Evolutionary conservation across 2,113 vertebrate species (phyloP), one percentile per base, ranked within the genome.

Genomic region (Rallus limicola): DNA sequence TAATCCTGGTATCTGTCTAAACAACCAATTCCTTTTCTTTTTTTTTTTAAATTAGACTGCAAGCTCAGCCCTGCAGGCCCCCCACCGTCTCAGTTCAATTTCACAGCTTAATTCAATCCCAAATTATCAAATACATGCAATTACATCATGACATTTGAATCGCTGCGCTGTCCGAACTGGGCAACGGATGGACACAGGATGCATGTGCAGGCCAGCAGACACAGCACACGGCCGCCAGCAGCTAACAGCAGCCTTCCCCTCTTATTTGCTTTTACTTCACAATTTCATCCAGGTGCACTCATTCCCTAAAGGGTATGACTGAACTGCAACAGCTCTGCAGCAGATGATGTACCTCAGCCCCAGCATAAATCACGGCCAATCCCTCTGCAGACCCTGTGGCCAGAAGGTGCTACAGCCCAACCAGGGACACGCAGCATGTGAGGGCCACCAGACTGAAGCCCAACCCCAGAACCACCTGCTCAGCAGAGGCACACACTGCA

Each of bases 161-260:
- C 40, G 13, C 34, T 2, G 1, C 0, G 4, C 77, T 58, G 77
- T 8, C 78, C 56, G 20, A 24, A 88, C 64, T 18, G 60, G 83
- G 55, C 1, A 0, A 25, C 2, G 6, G 56, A 75, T 9, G 1
- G 62, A n/a, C 4, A 19, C 0, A 0, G 69, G 65, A 17, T 19
- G n/a, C 24, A 10, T 0, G 1, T 2, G 6, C 3, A 1, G 0
- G 1, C 33, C 0, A 0, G 52, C 79, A 42, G 58, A 10, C 40
- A 18, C 25, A 6, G 42, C 0, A 0, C 69, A 4, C 0, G 2
- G 69, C 62, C 3, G 1, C 77, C 77, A 65, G 68, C 4, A 2
- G 0, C 55, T 59, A 16, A 44, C 50, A 29, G 65, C 78, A 82
- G 78, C 74, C 44, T 14, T 33, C 23, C 86, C 53, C 6, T 20